A percentile compares a stretch with the other conserved stretches of the same genome.
phyloP scores from a whole-genome alignment of 2,113 vertebrate species.

The Symphodus melops region DNA sequence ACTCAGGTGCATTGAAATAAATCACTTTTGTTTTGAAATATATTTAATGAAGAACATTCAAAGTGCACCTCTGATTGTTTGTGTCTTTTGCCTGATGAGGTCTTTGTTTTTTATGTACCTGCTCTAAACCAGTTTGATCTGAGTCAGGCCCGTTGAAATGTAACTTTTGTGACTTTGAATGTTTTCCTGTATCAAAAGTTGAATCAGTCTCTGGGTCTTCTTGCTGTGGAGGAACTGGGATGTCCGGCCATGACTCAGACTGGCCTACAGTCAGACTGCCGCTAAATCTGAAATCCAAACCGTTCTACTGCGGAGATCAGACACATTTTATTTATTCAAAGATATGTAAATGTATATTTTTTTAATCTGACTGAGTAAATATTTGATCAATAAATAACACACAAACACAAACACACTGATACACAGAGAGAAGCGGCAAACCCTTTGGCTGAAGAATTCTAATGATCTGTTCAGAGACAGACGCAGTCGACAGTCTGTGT shows the following conservation, averaged over 20 bases:
- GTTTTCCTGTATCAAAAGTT: not conserved
- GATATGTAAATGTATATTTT: slow-evolving; percentile 75
- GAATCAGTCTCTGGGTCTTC: not conserved
- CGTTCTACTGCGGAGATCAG: slow-evolving; percentile 20
- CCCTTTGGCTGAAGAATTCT: slow-evolving; percentile 69
- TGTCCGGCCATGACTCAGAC: not conserved
- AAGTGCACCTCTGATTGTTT: too few relatives aligned
- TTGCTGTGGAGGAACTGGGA: not conserved
- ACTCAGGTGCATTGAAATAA: too few relatives aligned
- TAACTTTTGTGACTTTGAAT: too few relatives aligned
- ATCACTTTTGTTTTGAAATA: too few relatives aligned
- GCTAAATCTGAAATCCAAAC: slow-evolving; percentile 39
- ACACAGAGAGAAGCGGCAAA: slow-evolving; percentile 47
- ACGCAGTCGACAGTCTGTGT: slow-evolving; percentile 17
- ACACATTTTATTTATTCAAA: slow-evolving; percentile 66
- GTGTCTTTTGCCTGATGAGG: too few relatives aligned
- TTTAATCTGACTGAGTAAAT: slow-evolving; percentile 74
- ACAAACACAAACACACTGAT: slow-evolving; percentile 40
- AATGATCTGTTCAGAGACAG: slow-evolving; percentile 62
- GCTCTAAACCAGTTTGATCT: too few relatives aligned
- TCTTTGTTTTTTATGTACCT: too few relatives aligned
- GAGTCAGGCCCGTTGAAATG: too few relatives aligned
- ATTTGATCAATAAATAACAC: slow-evolving; percentile 67
- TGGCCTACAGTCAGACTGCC: not conserved
- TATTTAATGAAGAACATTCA: too few relatives aligned